phyloP scores from a whole-genome alignment of 2,888 invertebrate genomes.

The Stictocephala bisonia region DNA sequence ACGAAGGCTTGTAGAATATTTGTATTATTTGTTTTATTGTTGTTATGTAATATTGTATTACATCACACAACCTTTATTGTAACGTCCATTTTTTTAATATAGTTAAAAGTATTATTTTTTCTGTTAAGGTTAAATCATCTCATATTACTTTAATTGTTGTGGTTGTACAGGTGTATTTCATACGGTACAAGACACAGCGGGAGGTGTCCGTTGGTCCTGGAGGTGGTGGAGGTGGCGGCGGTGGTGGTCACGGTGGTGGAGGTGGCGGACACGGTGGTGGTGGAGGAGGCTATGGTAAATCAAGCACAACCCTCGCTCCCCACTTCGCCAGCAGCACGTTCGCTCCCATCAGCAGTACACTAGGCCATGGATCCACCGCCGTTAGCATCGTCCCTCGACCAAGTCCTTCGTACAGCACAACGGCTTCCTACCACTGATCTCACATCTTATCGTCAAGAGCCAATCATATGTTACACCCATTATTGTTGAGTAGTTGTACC shows the following conservation, averaged over 20 bases:
- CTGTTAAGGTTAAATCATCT: too few species aligned
- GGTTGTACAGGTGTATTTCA: conserved; percentile 59
- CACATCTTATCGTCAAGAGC: too few species aligned
- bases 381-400: conserved; percentile 46
- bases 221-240: neutral
- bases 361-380: conserved; percentile 22
- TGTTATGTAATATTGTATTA: too few species aligned
- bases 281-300: neutral
- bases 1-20: too few species aligned
- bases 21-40: too few species aligned
- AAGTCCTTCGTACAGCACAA: conserved; percentile 14
- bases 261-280: neutral
- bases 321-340: conserved; percentile 21
- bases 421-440: conserved; percentile 13
- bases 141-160: too few species aligned
- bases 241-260: neutral
- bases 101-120: too few species aligned
- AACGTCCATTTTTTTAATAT: too few species aligned
- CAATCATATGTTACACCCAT: too few species aligned
- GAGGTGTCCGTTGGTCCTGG: conserved; percentile 39
- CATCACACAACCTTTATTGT: too few species aligned
- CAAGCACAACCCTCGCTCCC: conserved; percentile 18
- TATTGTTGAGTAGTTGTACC: too few species aligned
- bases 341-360: conserved; percentile 7
- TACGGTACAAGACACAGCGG: conserved; percentile 56